A percentile compares a stretch with the other conserved stretches of the same genome.
Conservation (phyloP, 2,888 invertebrate species). For the Villa cingulata region DNA sequence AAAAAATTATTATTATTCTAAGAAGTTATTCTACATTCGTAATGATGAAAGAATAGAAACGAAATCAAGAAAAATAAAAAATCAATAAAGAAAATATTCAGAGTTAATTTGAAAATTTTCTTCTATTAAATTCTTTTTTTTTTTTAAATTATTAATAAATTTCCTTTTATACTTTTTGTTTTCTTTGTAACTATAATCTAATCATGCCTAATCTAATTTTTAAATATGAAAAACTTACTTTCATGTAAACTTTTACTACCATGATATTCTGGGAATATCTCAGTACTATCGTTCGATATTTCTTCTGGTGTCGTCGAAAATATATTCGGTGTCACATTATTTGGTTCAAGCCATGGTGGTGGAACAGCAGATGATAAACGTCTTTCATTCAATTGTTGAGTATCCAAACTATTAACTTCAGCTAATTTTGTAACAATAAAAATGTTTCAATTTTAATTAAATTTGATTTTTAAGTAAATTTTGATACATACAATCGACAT, state of each 20-base stretch:
- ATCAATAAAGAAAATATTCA: too few relatives aligned
- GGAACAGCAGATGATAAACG: slow-evolving; percentile 40
- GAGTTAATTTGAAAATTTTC: too few relatives aligned
- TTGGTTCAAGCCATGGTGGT: slow-evolving; percentile 33
- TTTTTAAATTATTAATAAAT: too few relatives aligned
- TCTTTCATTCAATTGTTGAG: slow-evolving; percentile 40
- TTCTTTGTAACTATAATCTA: too few relatives aligned
- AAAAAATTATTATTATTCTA: too few relatives aligned
- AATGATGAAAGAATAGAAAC: too few relatives aligned
- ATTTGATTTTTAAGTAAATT: not conserved
- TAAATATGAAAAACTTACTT: not conserved
- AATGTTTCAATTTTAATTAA: not conserved
- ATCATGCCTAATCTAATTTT: too few relatives aligned
- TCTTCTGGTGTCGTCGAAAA: slow-evolving; percentile 28
- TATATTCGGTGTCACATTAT: slow-evolving; percentile 1
- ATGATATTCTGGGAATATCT: not conserved
- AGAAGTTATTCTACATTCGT: too few relatives aligned
- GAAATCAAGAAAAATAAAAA: too few relatives aligned
- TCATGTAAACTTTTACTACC: not conserved
- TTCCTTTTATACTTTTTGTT: too few relatives aligned
- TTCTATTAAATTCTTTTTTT: too few relatives aligned
- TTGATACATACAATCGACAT: slow-evolving; percentile 71
- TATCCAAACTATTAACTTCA: slow-evolving; percentile 68
- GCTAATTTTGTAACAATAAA: slow-evolving; percentile 44
- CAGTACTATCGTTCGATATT: not conserved